Evolutionary conservation across 2,888 invertebrate genomes (phyloP), one percentile per base, ranked within the genome.

Genomic region (Apotomis betuletana): DNA sequence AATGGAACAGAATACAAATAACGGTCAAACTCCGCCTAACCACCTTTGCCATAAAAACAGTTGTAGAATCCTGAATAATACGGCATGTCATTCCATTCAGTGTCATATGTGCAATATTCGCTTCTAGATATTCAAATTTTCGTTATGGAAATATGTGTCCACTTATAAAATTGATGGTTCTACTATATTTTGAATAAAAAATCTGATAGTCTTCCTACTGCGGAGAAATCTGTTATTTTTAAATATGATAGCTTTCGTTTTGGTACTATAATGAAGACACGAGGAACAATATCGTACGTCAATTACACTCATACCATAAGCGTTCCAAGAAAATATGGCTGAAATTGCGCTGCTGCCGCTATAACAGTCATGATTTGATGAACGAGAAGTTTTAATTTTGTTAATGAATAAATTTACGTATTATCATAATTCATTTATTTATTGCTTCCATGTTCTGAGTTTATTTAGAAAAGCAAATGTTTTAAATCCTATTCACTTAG

Each of bases 281-380:
- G 44, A 76, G 75, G 73, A 75, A 68, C 72, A 62, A 77, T 76
- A 76, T 75, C 77, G 75, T 77, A 78, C 78, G 74, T 80, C 78
- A 79, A 73, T 76, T 77, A 74, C 76, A 76, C 75, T 76, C 77
- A 72, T 74, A 78, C 76, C 76, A 76, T 76, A 77, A 78, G 27
- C 49, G 76, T 76, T 82, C 80, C 77, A 80, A 80, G 77, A 81
- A 83, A 80, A 81, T 81, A 81, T 41, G 49, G 49, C 38, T 58
- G 5, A 15, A 13, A 13, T 67, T 59, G 67, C 38, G 58, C 55
- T 36, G 65, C 27, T 12, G 36, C 12, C n/a, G 10, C 51, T 64
- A 58, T 60, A 52, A 51, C 51, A 49, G 41, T 52, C 55, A 68
- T 68, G 67, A 74, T 78, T 80, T 77, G 75, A 77, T 75, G 73